Conservation (phyloP, 2,113 vertebrate genomes). For the Dascyllus trimaculatus region DNA sequence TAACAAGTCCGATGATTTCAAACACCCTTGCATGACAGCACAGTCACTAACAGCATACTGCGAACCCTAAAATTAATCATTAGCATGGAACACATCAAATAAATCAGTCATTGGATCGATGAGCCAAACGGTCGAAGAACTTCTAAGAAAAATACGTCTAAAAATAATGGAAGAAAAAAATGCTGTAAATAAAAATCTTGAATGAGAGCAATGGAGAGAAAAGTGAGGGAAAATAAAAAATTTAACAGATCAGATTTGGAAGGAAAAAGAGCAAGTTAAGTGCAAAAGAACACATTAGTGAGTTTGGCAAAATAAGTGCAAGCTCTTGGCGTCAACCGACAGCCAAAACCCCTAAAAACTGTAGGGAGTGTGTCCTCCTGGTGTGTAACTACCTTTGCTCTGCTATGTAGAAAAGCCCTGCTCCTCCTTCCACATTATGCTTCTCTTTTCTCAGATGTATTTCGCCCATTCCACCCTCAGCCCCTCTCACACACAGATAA, state of each 20-base stretch:
- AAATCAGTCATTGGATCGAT: neutral
- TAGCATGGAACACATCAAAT: neutral
- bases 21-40: neutral
- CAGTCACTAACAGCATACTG: neutral
- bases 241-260: conserved; percentile 24
- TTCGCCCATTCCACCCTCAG: conserved; percentile 4
- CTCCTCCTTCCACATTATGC: conserved; percentile 45
- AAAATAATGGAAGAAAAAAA: neutral
- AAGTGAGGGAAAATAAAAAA: neutral
- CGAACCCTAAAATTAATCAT: neutral
- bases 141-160: neutral
- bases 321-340: conserved; percentile 46
- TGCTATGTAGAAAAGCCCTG: conserved; percentile 60
- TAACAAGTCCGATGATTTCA: conserved; percentile 1
- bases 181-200: conserved; percentile 10
- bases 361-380: conserved; percentile 35
- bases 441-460: conserved; percentile 25
- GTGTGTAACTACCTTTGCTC: conserved; percentile 63
- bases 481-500: conserved; percentile 31
- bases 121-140: neutral
- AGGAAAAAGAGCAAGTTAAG: conserved; percentile 18
- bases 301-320: conserved; percentile 43
- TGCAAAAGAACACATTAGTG: conserved; percentile 32
- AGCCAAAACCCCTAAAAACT: conserved; percentile 53
- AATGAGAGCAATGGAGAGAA: conserved; percentile 7